Base-by-base conservation (phyloP, 2,888 invertebrate genomes). In the Baronia brevicornis region DNA sequence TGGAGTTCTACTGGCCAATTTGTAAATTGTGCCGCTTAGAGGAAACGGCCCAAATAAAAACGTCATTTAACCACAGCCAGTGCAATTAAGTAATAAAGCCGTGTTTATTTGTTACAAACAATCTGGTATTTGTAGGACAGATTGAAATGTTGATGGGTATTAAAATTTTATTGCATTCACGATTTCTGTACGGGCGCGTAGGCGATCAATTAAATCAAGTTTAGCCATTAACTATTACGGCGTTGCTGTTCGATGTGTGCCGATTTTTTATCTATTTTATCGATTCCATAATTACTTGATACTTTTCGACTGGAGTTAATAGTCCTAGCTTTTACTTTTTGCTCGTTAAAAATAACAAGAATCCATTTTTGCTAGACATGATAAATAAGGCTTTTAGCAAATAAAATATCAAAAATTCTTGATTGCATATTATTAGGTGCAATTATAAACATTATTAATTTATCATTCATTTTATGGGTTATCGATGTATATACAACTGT, bases 71-170 rank as follows among this genome's bases (percentile, higher is more conserved):
- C 25, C 24, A 27, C 19, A 7, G 19, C 13, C 18, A 19, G 28
- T 29, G 39, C 38, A 42, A 44, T 46, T 41, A 41, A 46, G 41
- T 31, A 20, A 38, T 36, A 41, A 42, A 46, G 41, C 11, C 36
- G 39, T 40, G 35, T 41, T 46, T 36, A 34, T 41, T 38, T 36
- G 29, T 31, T 36, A 36, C 32, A 29, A 37, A 43, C 37, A 38
- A 33, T 29, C 33, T 38, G 33, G 39, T 35, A 32, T 45, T 43
- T 45, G 40, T 42, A 36, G 39, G 42, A 43, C 46, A 44, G 39
- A 41, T 46, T 49, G 45, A 50, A 46, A 48, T 40, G 45, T 49
- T 36, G 43, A 46, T 43, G 39, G 45, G 38, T 46, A 48, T 48
- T 44, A 48, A 54, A 42, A 43, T 39, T 51, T 54, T 51, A 52